Evolutionary conservation across 1,140 invertebrate species (phyloP).

Genomic region (Drosophila asahinai): DNA sequence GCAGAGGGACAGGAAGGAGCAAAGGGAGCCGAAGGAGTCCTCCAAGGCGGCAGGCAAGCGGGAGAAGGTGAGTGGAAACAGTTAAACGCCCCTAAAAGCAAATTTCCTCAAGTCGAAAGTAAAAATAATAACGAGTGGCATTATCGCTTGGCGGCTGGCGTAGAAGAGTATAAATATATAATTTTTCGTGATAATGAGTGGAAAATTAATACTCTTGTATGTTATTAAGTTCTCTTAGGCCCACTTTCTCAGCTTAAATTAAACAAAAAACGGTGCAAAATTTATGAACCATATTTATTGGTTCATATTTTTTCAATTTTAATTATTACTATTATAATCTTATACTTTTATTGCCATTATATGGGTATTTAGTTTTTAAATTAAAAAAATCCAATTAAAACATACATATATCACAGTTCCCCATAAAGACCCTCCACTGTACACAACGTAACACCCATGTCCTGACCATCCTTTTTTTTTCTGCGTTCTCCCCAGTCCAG

Average conservation of each 20-base stretch:
- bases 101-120: not conserved
- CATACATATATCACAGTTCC: not conserved
- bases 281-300: no score
- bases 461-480: not conserved
- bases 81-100: not conserved
- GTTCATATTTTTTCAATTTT: no score
- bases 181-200: not conserved
- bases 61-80: conserved; percentile 43
- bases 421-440: not conserved
- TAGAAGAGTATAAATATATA: not conserved
- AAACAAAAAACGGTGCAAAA: no score
- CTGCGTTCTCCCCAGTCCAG: conserved; percentile 5
- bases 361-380: no score
- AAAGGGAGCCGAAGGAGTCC: conserved; percentile 27
- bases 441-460: not conserved
- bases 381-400: no score
- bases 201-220: no score
- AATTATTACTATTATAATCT: no score
- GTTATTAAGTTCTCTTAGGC: no score
- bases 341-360: no score
- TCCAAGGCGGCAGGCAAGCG: conserved; percentile 44
- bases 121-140: not conserved
- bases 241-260: no score
- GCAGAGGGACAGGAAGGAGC: conserved; percentile 49
- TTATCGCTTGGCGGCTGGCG: not conserved